phyloP scores from a whole-genome alignment of 2,888 invertebrate genomes.

The Vanessa cardui region DNA sequence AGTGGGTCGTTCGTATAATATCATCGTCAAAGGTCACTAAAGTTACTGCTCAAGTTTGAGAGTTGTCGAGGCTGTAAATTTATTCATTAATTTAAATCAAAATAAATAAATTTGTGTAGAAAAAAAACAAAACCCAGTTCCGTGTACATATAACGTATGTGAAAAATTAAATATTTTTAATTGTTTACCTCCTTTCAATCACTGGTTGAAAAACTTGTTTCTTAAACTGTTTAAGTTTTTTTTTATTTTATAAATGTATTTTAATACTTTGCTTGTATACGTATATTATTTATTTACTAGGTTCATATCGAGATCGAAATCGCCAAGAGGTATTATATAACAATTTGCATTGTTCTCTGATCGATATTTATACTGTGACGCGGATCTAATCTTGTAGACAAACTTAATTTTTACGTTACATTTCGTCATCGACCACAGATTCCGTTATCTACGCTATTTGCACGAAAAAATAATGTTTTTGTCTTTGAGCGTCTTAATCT shows the following conservation, averaged over 20 bases:
- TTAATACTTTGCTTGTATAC: neutral
- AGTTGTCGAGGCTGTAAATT: too few relatives aligned
- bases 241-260: neutral
- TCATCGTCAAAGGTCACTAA: too few relatives aligned
- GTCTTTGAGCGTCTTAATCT: slow-evolving; percentile 47
- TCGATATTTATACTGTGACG: slow-evolving; percentile 6
- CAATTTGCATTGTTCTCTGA: slow-evolving; percentile 14
- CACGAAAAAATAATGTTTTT: slow-evolving; percentile 39
- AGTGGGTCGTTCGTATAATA: too few relatives aligned
- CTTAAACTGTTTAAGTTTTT: neutral
- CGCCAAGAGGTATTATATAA: slow-evolving; percentile 15
- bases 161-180: neutral
- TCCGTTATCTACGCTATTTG: slow-evolving; percentile 42
- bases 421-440: slow-evolving; percentile 33
- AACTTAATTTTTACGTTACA: slow-evolving; percentile 4
- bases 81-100: too few relatives aligned
- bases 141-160: neutral
- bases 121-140: too few relatives aligned
- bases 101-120: too few relatives aligned
- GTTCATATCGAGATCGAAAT: slow-evolving; percentile 15
- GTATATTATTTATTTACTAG: neutral
- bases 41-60: too few relatives aligned
- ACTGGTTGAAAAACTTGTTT: too few relatives aligned
- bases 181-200: neutral
- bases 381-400: slow-evolving; percentile 16